Percentiles rank a stretch among this genome's conserved stretches.
phyloP scores from a whole-genome alignment of 2,888 invertebrate genomes.

The Heliothis peltigera region DNA sequence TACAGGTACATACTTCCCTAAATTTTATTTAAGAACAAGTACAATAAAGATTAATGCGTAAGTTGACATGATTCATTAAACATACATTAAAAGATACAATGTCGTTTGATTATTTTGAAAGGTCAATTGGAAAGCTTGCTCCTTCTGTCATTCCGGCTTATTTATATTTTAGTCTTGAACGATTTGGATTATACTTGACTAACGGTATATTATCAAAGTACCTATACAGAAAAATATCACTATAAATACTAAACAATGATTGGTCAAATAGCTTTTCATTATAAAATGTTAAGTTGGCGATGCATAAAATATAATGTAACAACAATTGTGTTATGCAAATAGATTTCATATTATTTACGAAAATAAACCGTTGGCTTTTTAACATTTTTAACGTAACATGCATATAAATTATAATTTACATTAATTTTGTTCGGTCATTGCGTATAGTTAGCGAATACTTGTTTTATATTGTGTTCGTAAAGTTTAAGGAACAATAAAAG shows the following conservation, averaged over 20 bases:
- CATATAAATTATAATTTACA: conserved; percentile 45
- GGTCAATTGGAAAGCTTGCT: too few relatives aligned
- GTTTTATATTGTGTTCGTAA: conserved; percentile 8
- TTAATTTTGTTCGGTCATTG: conserved; percentile 33
- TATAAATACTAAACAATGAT: neutral
- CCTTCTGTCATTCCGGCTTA: too few relatives aligned
- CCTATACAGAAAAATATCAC: neutral
- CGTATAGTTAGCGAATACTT: conserved; percentile 26
- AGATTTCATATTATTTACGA: conserved; percentile 33
- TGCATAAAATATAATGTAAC: conserved; percentile 4
- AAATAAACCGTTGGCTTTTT: conserved; percentile 42
- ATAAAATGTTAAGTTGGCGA: neutral
- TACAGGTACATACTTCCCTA: conserved; percentile 63
- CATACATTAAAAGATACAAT: neutral
- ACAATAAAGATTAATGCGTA: conserved; percentile 17
- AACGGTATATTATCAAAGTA: too few relatives aligned
- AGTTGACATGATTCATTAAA: neutral
- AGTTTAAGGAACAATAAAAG: neutral
- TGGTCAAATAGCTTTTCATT: neutral
- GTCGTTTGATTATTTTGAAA: neutral
- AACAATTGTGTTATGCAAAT: conserved; percentile 27
- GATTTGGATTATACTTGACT: too few relatives aligned
- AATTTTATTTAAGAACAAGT: conserved; percentile 36
- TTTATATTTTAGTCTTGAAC: too few relatives aligned
- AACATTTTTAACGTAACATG: conserved; percentile 49